These are phyloP conservation scores for Melitaea athalia DNA, from an alignment of 2,888 invertebrate species.

Conservation along the genomic window DNA sequence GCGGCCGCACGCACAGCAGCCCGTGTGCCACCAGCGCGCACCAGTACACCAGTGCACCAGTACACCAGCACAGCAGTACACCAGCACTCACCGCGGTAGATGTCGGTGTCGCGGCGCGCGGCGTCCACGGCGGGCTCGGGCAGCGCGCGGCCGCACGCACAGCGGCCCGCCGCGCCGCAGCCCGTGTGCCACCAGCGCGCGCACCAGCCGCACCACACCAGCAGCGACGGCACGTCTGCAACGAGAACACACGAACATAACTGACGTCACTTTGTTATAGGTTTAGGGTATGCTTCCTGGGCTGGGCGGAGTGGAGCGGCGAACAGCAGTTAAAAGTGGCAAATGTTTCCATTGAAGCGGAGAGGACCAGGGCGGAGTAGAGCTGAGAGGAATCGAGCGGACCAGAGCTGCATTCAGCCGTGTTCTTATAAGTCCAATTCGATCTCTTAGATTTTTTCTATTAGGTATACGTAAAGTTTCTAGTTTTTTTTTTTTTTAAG, in stretches of 20 bases:
- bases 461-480: too few species aligned
- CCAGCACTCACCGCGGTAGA: conserved; percentile 58
- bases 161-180: conserved; percentile 55
- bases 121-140: conserved; percentile 53
- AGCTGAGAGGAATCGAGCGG: too few species aligned
- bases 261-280: neutral
- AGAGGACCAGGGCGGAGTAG: too few species aligned
- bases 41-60: conserved; percentile 68
- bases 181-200: conserved; percentile 73
- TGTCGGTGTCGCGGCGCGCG: conserved; percentile 31
- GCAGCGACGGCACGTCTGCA: conserved; percentile 70
- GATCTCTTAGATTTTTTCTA: too few species aligned
- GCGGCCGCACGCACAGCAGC: conserved; percentile 54
- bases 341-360: too few species aligned
- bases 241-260: conserved; percentile 6
- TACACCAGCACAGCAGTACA: conserved; percentile 70
- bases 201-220: conserved; percentile 68
- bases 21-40: conserved; percentile 72
- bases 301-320: too few species aligned
- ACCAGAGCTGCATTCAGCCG: too few species aligned
- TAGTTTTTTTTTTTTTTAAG: too few species aligned
- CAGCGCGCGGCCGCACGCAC: conserved; percentile 51
- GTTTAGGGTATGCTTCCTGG: too few species aligned
- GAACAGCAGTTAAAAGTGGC: too few species aligned
- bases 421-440: too few species aligned